phyloP scores from a whole-genome alignment of 1,140 invertebrate genomes.

The Lanistes nyassanus region DNA sequence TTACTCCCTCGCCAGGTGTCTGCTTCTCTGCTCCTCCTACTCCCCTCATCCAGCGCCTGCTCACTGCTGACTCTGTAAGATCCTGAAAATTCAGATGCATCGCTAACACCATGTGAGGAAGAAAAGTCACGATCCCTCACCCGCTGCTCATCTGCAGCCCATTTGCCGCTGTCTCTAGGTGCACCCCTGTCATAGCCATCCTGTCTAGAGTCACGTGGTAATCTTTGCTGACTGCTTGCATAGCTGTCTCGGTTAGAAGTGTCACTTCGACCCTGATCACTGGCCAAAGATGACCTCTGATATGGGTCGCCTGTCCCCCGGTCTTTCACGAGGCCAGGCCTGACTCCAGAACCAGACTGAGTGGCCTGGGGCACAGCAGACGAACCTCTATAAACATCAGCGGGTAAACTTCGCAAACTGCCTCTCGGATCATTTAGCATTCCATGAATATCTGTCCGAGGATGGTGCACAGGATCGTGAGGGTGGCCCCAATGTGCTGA shows the following conservation, averaged over 20 bases:
- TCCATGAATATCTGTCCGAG: not conserved
- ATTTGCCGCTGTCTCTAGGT: too few species aligned
- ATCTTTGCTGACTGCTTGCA: too few species aligned
- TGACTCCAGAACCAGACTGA: not conserved
- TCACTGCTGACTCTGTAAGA: too few species aligned
- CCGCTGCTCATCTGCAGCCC: too few species aligned
- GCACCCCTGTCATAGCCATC: too few species aligned
- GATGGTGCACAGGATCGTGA: conserved; percentile 10
- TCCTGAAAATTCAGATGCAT: too few species aligned
- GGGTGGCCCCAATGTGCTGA: not conserved
- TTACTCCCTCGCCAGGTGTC: not conserved
- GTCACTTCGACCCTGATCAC: conserved; percentile 6
- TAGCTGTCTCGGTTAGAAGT: too few species aligned
- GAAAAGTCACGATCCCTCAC: too few species aligned
- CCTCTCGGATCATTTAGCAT: not conserved
- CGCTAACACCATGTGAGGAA: too few species aligned
- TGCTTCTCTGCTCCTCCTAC: not conserved
- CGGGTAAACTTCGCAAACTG: conserved; percentile 16
- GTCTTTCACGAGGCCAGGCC: not conserved
- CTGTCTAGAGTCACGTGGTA: too few species aligned
- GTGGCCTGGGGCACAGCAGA: not conserved
- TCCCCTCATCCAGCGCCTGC: not conserved
- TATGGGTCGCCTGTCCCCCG: conserved; percentile 12
- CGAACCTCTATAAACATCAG: not conserved
- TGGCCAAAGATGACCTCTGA: conserved; percentile 22